Base-by-base conservation (phyloP, 2,888 invertebrate genomes). In the Tenthredo distinguenda region DNA sequence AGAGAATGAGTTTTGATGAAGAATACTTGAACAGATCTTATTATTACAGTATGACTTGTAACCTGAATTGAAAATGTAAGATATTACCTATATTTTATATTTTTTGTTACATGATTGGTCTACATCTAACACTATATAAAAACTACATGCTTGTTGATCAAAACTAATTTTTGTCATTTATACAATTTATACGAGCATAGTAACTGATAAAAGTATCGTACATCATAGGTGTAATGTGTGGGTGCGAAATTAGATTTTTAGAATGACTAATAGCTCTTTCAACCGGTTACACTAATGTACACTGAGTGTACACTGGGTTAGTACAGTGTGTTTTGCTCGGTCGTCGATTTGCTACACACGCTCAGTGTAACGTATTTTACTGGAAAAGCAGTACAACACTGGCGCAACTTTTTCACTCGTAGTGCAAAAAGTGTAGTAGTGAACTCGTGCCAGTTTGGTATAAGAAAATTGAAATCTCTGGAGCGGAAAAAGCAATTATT, bases 31-130 rank as follows among this genome's bases (percentile, higher is more conserved):
- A 74, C 72, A 74, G 72, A 74, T 74, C 40, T 74, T 18, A 12
- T 62, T 77, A 77, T 77, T 34, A 34, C 31, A 37, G 37, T 76
- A 47, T n/a, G 9, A 76, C 40, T 26, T 76, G 77, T 31, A n/a
- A 1, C 43, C 26, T 43, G 12, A n/a, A 21, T 47, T 34, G 15
- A 1, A 15, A 31, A 34, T 77, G 2, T 18, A 7, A 55, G 1
- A n/a, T 72, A n/a, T n/a, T 37, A 40, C 2, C 15, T 21, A 12
- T 40, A 72, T 18, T 40, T n/a, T 40, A n/a, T n/a, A n/a, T n/a
- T 50, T 2, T 55, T 55, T 55, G 6, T 7, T n/a, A 55, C 18
- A 55, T n/a, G n/a, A n/a, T 55, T 7, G 55, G n/a, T 76, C 10
- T 21, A 15, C 21, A 26, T 9, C 43, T 15, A 76, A 43, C 21